Conservation (phyloP, 2,797 vertebrate species). For the Carduelis carduelis region DNA sequence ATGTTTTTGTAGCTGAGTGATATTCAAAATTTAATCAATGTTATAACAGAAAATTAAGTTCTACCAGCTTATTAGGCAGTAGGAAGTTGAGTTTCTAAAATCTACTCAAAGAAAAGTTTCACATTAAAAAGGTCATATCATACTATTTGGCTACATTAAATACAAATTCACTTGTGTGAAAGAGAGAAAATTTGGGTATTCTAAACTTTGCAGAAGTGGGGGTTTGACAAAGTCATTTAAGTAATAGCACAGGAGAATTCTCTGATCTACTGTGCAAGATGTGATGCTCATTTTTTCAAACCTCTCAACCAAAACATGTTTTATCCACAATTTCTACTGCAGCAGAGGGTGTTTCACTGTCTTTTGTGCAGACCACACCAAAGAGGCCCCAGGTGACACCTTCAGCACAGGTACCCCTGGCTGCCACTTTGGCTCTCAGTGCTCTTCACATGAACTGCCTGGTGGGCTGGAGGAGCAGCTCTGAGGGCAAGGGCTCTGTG, state of each 20-base stretch:
- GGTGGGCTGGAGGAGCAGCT: background rate
- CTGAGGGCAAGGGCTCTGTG: background rate
- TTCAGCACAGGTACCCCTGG: background rate
- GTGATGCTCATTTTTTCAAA: background rate
- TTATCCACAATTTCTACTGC: background rate
- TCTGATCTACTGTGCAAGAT: background rate
- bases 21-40: background rate
- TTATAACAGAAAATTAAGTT: background rate
- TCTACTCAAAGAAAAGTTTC: background rate
- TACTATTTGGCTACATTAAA: background rate
- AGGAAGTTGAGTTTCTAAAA: background rate
- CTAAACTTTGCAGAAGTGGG: background rate
- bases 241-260: background rate
- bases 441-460: accelerated
- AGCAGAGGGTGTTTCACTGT: background rate
- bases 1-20: constrained; percentile 28
- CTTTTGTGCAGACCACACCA: accelerated
- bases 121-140: background rate
- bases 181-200: background rate
- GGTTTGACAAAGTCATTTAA: background rate
- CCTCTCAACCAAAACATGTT: accelerated
- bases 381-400: too few relatives aligned
- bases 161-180: background rate
- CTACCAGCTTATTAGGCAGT: background rate
- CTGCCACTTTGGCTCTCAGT: background rate